These are phyloP conservation scores for Agrilus cyanescens DNA, from an alignment of 2,888 invertebrate genomes.

Conservation along the genomic window DNA sequence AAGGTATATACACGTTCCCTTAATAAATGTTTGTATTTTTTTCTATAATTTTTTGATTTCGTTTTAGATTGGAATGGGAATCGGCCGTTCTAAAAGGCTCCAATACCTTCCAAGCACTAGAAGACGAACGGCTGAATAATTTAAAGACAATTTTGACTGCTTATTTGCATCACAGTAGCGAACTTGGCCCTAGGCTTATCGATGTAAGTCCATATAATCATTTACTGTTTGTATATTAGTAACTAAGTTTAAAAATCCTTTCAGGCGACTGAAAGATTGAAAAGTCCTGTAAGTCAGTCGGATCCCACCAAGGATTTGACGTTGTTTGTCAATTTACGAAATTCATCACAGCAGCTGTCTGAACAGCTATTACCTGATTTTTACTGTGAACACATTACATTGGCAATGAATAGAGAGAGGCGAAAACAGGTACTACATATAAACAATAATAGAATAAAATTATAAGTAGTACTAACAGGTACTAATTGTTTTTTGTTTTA, in stretches of 20 bases:
- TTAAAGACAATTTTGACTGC: slow-evolving; percentile 59
- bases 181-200: slow-evolving; percentile 68
- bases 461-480: slow-evolving; percentile 1
- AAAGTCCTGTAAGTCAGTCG: slow-evolving; percentile 58
- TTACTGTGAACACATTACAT: slow-evolving; percentile 87
- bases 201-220: slow-evolving; percentile 39
- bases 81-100: slow-evolving; percentile 78
- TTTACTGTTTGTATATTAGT: neutral
- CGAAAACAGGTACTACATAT: slow-evolving; percentile 62
- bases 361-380: slow-evolving; percentile 88
- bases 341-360: slow-evolving; percentile 45
- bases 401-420: slow-evolving; percentile 85
- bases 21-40: neutral
- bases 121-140: slow-evolving; percentile 77
- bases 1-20: slow-evolving; percentile 39
- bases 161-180: slow-evolving; percentile 51
- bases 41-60: slow-evolving; percentile 2
- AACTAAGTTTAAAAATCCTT: slow-evolving; percentile 15
- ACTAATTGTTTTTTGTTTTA: slow-evolving; percentile 30
- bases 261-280: slow-evolving; percentile 58
- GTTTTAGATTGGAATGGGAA: slow-evolving; percentile 75
- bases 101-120: slow-evolving; percentile 74
- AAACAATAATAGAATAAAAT: neutral
- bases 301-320: slow-evolving; percentile 57
- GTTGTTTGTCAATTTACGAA: slow-evolving; percentile 53